Percentiles rank a stretch among this genome's conserved stretches.
Evolutionary conservation across 2,797 vertebrate species (phyloP).

Genomic region (Threskiornis aethiopicus): DNA sequence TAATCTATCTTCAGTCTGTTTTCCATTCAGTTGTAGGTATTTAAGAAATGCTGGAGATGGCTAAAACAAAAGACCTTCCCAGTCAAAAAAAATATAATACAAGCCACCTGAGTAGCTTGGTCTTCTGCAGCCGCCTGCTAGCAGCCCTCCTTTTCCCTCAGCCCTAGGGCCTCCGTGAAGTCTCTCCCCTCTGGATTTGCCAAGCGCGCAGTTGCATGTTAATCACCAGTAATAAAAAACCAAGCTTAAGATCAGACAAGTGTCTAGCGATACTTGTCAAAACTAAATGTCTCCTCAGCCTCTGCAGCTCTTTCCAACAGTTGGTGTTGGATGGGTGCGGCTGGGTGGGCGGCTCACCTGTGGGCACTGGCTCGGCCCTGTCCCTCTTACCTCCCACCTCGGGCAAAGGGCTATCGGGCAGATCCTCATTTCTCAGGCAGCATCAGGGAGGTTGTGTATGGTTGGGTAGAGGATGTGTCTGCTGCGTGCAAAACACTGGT

Average conservation of each 20-base stretch:
- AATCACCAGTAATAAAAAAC: background rate
- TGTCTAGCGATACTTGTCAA: background rate
- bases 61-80: background rate
- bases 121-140: background rate
- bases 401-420: fast-evolving
- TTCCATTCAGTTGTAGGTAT: background rate
- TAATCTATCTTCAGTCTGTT: background rate
- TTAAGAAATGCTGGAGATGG: background rate
- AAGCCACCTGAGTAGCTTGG: background rate
- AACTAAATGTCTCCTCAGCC: background rate
- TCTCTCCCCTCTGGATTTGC: background rate
- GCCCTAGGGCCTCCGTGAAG: background rate
- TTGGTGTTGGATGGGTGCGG: too few species aligned
- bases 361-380: background rate
- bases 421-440: background rate
- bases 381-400: background rate
- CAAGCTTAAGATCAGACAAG: background rate
- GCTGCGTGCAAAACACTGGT: background rate
- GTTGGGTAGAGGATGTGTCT: background rate
- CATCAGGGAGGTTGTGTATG: background rate
- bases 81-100: background rate
- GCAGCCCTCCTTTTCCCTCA: background rate
- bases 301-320: background rate
- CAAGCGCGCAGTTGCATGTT: background rate
- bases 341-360: background rate